These are phyloP conservation scores for Copidosoma floridanum DNA, from an alignment of 1,140 invertebrate species.

Conservation along the genomic window DNA sequence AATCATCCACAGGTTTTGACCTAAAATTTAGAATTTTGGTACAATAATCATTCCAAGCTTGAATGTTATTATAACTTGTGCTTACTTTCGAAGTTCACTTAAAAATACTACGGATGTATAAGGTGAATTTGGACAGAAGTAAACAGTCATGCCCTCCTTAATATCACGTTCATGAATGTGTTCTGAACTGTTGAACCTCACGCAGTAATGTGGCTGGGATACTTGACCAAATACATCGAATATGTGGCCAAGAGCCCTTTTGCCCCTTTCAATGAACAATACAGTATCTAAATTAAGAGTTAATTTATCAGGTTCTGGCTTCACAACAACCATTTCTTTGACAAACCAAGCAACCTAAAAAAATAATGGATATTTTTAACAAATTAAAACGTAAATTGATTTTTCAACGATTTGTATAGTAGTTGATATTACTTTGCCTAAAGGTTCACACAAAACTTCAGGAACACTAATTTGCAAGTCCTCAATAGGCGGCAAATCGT, in stretches of 20 bases:
- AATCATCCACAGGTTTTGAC: constrained; percentile 77
- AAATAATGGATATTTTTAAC: constrained; percentile 19
- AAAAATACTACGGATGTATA: constrained; percentile 77
- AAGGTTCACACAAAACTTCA: constrained; percentile 69
- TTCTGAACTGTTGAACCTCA: constrained; percentile 76
- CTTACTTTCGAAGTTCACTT: constrained; percentile 67
- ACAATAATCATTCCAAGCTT: not conserved
- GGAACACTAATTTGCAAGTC: constrained; percentile 77
- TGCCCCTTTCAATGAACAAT: constrained; percentile 74
- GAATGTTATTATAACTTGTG: not conserved
- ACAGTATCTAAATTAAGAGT: constrained; percentile 82
- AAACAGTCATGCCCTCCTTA: constrained; percentile 68
- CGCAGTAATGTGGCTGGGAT: constrained; percentile 73
- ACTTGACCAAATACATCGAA: constrained; percentile 90
- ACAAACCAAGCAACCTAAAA: constrained; percentile 50
- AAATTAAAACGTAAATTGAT: constrained; percentile 20
- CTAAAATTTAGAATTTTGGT: constrained; percentile 49
- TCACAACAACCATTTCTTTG: constrained; percentile 49
- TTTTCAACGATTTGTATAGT: constrained; percentile 11
- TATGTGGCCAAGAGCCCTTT: constrained; percentile 71
- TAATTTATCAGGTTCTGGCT: constrained; percentile 60
- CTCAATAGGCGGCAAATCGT: constrained; percentile 80
- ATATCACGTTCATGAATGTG: constrained; percentile 70
- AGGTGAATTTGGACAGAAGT: constrained; percentile 72
- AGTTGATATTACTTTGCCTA: constrained; percentile 64